Evolutionary conservation across 2,113 vertebrate genomes (phyloP), one percentile per base, ranked within the genome.

Genomic region (Noturus placidus): DNA sequence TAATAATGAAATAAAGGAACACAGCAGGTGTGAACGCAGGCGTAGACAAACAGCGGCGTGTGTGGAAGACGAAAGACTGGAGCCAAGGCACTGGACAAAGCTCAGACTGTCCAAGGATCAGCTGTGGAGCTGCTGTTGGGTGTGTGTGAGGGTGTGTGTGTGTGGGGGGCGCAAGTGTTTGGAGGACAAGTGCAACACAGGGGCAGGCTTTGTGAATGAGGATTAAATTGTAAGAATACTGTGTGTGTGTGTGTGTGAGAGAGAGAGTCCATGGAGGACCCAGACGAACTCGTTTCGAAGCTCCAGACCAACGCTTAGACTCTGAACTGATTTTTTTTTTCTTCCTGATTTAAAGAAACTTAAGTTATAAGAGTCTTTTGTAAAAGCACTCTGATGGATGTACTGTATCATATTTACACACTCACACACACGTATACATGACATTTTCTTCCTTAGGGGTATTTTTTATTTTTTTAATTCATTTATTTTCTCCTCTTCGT

Each of bases 331-430:
- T 30, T 33, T 89, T 78, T 33, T 46, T 63, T 74, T 79, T 42
- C 22, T 63, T 86, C 90, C 87, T 89, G 77, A 30, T 86, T 86
- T 83, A 89, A 89, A 87, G 81, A 87, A 86, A 50, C 11, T 52
- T 81, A 83, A 89, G 84, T 90, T 89, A 76, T 72, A 81, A 19
- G 88, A 85, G 81, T 86, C 63, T 88, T 70, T 88, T 91, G 89
- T 92, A 87, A 87, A 86, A 88, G 89, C 86, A 67, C 76, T 91
- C 63, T 89, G 76, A 91, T 90, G 69, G 93, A 91, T 88, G 89
- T 81, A 90, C 86, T 93, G 89, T 90, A 85, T 72, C 81, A 83
- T 56, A 83, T 86, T 27, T 11, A 63, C 59, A 86, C 38, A 11
- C 50, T 5, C 42, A 46, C 42, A 46, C 61, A 86, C 38, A 13